Base-by-base conservation (phyloP, 2,888 invertebrate genomes). In the Apoda limacodes region DNA sequence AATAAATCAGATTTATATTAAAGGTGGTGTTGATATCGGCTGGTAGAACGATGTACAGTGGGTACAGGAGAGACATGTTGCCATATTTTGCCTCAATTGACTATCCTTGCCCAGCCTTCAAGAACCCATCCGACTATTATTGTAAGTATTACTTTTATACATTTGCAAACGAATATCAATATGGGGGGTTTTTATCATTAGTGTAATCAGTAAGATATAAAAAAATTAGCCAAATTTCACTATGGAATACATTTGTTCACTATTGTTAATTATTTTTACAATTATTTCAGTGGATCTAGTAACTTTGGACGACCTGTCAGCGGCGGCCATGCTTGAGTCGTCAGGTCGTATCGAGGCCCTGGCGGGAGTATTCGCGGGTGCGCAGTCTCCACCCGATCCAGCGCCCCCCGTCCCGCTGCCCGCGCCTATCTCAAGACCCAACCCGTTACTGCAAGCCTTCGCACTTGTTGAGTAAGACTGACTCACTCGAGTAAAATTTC, bases 81-180 rank as follows among this genome's bases (percentile, higher is more conserved):
- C 89, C 93, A 55, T 97, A 97, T 78, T 97, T 97, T 76, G 92
- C 90, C 30, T 87, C 88, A 28, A 76, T 85, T 42, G 95, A 96
- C 55, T 97, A 95, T 75, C 95, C 96, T 2, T 97, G 96, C 66
- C 97, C 97, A 9, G 92, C 95, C 1, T 96, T 92, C 66, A 97
- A 97, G 71, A 97, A 97, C 61, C 96, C 96, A 28, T 95, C 95
- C 1, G 97, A 97, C 78, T 97, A 97, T 64, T 97, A 97, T 63
- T 83, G 93, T 93, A 76, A 87, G 90, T 84, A 35, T 19, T 32
- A 2, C 11, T n/a, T n/a, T n/a, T n/a, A n/a, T n/a, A n/a, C n/a
- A n/a, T n/a, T n/a, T n/a, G n/a, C n/a, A n/a, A n/a, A n/a, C n/a
- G n/a, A n/a, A n/a, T n/a, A n/a, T n/a, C n/a, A n/a, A n/a, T n/a